These are phyloP conservation scores for Crepidodera aurea DNA, from an alignment of 2,888 invertebrate genomes.

Conservation along the genomic window DNA sequence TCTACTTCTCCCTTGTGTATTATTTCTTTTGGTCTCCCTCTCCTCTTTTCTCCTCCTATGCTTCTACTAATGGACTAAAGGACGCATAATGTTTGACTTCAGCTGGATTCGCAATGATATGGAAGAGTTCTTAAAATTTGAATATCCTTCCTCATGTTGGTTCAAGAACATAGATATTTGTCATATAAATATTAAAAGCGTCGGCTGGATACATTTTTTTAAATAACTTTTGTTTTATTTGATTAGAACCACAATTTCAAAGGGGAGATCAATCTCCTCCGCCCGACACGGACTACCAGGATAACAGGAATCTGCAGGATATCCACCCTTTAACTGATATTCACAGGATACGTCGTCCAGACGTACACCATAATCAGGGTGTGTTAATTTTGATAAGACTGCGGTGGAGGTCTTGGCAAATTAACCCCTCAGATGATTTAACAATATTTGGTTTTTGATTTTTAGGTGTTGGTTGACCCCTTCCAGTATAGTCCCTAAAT, in stretches of 20 bases:
- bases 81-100: too few relatives aligned
- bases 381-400: conserved; percentile 31
- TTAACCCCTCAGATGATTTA: conserved; percentile 14
- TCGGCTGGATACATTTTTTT: too few relatives aligned
- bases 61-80: too few relatives aligned
- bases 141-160: too few relatives aligned
- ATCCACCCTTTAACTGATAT: conserved; percentile 56
- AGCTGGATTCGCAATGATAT: too few relatives aligned
- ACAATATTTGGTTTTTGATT: conserved; percentile 16
- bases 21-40: too few relatives aligned
- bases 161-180: too few relatives aligned
- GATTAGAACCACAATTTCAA: conserved; percentile 49
- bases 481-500: conserved; percentile 1
- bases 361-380: conserved; percentile 47
- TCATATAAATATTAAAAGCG: too few relatives aligned
- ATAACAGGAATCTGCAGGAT: conserved; percentile 47
- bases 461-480: conserved; percentile 20
- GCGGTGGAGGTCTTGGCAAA: conserved; percentile 29
- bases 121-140: too few relatives aligned
- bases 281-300: conserved; percentile 52
- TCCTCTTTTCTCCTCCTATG: too few relatives aligned
- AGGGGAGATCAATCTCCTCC: conserved; percentile 59
- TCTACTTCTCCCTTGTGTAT: too few relatives aligned
- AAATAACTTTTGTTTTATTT: conserved; percentile 22
- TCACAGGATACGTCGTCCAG: conserved; percentile 49